A percentile compares a stretch with the other conserved stretches of the same genome.
phyloP scores from a whole-genome alignment of 2,797 vertebrate genomes.

The Scleropages formosus region DNA sequence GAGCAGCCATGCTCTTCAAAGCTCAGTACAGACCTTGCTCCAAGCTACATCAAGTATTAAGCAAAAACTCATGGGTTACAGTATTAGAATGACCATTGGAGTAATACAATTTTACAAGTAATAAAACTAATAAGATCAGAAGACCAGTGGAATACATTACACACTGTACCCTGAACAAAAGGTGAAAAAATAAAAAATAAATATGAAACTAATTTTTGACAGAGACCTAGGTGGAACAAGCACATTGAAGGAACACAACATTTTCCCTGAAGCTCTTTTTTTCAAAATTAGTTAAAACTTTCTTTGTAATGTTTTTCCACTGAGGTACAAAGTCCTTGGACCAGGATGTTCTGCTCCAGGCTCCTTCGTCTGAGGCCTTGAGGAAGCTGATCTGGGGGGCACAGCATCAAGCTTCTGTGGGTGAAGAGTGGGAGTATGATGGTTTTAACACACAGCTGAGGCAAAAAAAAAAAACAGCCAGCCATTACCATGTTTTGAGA shows the following conservation, averaged over 20 bases:
- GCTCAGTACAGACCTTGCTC: no score
- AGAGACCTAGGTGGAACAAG: slow-evolving; percentile 47
- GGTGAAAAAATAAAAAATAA: slow-evolving; percentile 51
- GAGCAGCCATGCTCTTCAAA: no score
- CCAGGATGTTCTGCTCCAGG: neutral
- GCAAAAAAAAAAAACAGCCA: neutral
- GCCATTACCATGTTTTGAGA: neutral
- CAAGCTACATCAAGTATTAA: no score
- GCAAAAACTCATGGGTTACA: no score
- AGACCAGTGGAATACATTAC: slow-evolving; percentile 64
- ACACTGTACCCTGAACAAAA: slow-evolving; percentile 56
- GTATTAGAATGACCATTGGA: neutral
- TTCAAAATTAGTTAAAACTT: neutral
- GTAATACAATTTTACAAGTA: neutral
- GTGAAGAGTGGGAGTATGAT: neutral
- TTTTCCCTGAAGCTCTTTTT: slow-evolving; percentile 15
- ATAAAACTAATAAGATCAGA: slow-evolving; percentile 14
- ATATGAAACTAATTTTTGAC: slow-evolving; percentile 25
- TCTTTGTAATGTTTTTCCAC: neutral
- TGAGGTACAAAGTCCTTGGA: neutral
- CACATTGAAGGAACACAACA: slow-evolving; percentile 30
- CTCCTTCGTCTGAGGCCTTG: neutral
- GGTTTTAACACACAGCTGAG: neutral
- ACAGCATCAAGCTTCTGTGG: slow-evolving; percentile 65
- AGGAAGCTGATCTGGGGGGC: slow-evolving; percentile 61